phyloP scores from a whole-genome alignment of 64 coral and sea anemone species.

The Pocillopora damicornis region DNA sequence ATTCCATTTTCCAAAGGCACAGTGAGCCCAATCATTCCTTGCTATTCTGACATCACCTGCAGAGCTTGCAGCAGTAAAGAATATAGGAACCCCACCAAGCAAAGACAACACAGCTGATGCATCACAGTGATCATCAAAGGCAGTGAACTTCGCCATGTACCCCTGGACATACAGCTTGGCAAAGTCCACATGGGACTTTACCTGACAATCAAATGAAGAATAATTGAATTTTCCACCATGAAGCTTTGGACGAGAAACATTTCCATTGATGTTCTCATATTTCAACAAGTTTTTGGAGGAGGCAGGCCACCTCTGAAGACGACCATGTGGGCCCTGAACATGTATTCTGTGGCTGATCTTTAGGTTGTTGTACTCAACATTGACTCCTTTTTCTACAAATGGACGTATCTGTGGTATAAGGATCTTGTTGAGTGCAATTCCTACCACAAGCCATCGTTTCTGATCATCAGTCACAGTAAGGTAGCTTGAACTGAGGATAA shows the following conservation, averaged over 20 bases:
- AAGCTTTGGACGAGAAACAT: neutral
- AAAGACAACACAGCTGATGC: neutral
- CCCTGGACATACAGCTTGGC: slow-evolving; percentile 25
- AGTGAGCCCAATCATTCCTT: slow-evolving; percentile 28
- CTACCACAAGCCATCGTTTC: slow-evolving; percentile 37
- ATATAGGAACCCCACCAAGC: neutral
- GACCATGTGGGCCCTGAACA: neutral
- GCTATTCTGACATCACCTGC: neutral
- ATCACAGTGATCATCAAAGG: slow-evolving; percentile 21
- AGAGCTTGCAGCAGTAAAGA: neutral
- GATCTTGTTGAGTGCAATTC: slow-evolving; percentile 27
- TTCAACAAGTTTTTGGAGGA: neutral
- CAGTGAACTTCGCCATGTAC: slow-evolving; percentile 31
- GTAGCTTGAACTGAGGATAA: neutral
- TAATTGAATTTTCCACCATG: neutral
- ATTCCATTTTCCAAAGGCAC: slow-evolving; percentile 18
- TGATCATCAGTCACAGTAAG: slow-evolving; percentile 15
- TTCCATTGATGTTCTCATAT: slow-evolving; percentile 31
- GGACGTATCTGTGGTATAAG: slow-evolving; percentile 32
- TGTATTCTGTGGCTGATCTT: slow-evolving; percentile 32
- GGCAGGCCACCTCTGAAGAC: neutral
- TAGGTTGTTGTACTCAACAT: slow-evolving; percentile 19
- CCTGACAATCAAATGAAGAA: slow-evolving; percentile 1
- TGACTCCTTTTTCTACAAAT: slow-evolving; percentile 10
- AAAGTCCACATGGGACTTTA: slow-evolving; percentile 23